phyloP scores from a whole-genome alignment of 2,113 vertebrate species.

The Corvus moneduloides region DNA sequence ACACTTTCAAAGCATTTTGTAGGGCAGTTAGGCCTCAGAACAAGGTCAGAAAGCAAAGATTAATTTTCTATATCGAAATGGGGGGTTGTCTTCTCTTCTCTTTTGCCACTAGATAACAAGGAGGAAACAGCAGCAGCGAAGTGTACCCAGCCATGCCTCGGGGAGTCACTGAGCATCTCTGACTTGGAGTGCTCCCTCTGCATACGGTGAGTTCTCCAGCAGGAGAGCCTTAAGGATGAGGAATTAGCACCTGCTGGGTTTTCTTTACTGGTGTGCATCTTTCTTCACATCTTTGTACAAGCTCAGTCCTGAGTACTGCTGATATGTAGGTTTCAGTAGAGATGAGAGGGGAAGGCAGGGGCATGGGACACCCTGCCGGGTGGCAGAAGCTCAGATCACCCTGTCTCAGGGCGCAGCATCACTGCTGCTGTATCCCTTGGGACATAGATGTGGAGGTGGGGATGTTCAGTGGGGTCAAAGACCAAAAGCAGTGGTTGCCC shows the following conservation, averaged over 20 bases:
- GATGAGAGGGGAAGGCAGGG: background rate
- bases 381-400: background rate
- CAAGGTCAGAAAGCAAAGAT: background rate
- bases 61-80: background rate
- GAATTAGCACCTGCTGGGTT: background rate
- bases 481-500: background rate
- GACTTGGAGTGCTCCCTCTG: conserved; percentile 92
- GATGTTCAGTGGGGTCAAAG: background rate
- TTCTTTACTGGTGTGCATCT: background rate
- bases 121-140: background rate
- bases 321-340: background rate
- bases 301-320: background rate
- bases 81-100: background rate
- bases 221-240: background rate
- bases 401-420: background rate
- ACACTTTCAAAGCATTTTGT: background rate
- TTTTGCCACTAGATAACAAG: background rate
- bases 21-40: background rate
- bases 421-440: background rate
- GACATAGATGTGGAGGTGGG: background rate
- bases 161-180: conserved; percentile 73
- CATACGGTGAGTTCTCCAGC: conserved; percentile 76
- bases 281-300: background rate
- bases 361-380: background rate
- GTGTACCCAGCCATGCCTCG: background rate